Conservation (phyloP, 2,797 vertebrate species). For the Podargus strigoides region DNA sequence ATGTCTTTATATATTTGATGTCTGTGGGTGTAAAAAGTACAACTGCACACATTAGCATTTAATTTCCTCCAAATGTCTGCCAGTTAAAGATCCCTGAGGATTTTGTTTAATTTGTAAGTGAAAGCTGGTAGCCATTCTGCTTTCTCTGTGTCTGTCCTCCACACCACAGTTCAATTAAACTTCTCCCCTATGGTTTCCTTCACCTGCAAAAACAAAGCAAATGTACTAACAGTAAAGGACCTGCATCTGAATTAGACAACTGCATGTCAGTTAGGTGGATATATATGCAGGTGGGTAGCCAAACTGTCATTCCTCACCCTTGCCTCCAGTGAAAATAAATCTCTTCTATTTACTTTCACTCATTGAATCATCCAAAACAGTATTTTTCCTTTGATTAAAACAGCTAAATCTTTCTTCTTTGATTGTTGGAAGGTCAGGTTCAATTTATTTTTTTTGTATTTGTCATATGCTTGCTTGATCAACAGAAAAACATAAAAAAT, state of each 20-base stretch:
- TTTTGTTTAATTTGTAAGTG: conserved; percentile 66
- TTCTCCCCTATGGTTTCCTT: conserved; percentile 12
- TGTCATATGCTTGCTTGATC: background rate
- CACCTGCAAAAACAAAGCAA: conserved; percentile 34
- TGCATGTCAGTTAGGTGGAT: background rate
- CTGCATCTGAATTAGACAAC: conserved; percentile 19
- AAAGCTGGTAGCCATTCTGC: conserved; percentile 57
- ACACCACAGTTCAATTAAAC: conserved; percentile 57
- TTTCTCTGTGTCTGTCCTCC: conserved; percentile 48
- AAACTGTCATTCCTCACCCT: background rate
- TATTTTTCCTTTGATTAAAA: conserved; percentile 5
- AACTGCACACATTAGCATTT: conserved; percentile 69
- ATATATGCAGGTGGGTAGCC: background rate
- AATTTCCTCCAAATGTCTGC: conserved; percentile 68
- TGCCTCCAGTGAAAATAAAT: conserved; percentile 17
- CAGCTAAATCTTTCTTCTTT: background rate
- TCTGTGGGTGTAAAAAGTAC: conserved; percentile 55
- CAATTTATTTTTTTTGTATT: background rate
- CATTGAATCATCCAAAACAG: background rate
- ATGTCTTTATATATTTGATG: conserved; percentile 59
- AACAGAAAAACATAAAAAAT: background rate
- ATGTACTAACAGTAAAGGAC: background rate
- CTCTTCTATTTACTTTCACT: background rate
- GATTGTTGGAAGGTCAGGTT: background rate
- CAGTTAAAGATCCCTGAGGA: conserved; percentile 62